Conservation (phyloP, 2,113 vertebrate species). For the Bubo blakistoni region DNA sequence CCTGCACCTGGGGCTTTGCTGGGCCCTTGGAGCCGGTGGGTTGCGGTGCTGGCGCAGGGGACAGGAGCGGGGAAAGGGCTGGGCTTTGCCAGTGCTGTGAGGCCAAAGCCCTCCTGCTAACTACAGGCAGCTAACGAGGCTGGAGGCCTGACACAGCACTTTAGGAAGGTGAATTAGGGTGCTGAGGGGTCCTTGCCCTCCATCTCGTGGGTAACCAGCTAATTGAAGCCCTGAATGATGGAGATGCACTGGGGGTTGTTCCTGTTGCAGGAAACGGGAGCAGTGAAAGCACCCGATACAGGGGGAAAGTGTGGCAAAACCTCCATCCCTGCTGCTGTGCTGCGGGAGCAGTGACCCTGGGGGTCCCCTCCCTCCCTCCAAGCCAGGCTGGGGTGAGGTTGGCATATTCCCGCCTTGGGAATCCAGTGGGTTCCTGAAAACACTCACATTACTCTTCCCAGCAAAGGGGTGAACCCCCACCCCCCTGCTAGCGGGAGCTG, state of each 20-base stretch:
- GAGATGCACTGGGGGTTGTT: accelerated
- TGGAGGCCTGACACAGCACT: background rate
- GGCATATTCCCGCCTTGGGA: accelerated
- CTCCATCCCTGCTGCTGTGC: accelerated
- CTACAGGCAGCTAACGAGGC: background rate
- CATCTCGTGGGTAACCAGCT: background rate
- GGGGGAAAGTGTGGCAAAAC: background rate
- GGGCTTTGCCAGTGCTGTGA: background rate
- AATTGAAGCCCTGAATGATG: background rate
- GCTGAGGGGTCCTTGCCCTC: background rate
- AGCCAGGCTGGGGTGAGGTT: background rate
- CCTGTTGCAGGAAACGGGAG: accelerated
- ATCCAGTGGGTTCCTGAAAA: background rate
- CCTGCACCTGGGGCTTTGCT: background rate
- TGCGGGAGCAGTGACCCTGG: accelerated
- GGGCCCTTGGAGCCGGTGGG: accelerated
- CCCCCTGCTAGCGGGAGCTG: background rate
- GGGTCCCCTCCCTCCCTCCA: background rate
- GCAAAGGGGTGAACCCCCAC: accelerated
- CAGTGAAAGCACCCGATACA: background rate
- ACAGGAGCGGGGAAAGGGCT: background rate
- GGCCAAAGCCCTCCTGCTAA: background rate
- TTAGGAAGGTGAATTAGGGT: background rate
- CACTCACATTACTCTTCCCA: too few relatives aligned
- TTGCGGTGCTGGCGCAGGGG: background rate